These are phyloP conservation scores for Chloroclysta siterata DNA, from an alignment of 2,888 invertebrate genomes.

Conservation along the genomic window DNA sequence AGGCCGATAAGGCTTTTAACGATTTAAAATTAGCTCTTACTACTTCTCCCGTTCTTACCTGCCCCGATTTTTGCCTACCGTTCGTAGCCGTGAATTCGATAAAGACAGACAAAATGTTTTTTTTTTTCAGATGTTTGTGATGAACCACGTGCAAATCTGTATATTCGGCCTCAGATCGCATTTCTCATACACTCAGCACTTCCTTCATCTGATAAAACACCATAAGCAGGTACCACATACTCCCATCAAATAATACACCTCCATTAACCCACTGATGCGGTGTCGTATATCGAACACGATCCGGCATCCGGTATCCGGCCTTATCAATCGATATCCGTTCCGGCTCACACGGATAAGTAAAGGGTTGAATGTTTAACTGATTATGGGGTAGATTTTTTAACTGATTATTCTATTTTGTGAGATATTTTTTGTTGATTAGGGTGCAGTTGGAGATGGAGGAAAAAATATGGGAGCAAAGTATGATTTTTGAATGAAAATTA, in stretches of 20 bases:
- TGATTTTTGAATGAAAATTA: neutral
- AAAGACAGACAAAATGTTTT: no score
- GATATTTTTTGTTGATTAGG: slow-evolving; percentile 17
- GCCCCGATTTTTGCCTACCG: no score
- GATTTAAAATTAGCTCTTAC: no score
- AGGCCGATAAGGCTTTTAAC: no score
- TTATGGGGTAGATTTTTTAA: slow-evolving; percentile 36
- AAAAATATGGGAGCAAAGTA: slow-evolving; percentile 3
- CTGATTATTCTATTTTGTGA: slow-evolving; percentile 13
- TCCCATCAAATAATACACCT: slow-evolving; percentile 24
- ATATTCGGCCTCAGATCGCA: neutral
- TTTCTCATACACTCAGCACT: slow-evolving; percentile 4
- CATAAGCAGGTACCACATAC: slow-evolving; percentile 7
- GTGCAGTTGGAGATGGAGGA: slow-evolving; percentile 3
- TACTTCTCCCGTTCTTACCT: no score
- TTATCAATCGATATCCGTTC: slow-evolving; percentile 60
- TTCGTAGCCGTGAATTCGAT: no score
- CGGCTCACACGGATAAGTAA: slow-evolving; percentile 54
- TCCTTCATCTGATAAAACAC: slow-evolving; percentile 22
- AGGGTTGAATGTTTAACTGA: slow-evolving; percentile 46
- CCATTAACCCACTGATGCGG: slow-evolving; percentile 56
- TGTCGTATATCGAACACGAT: slow-evolving; percentile 50
- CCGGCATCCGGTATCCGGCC: slow-evolving; percentile 45
- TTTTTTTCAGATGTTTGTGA: neutral
- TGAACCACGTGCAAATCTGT: neutral